These are phyloP conservation scores for Plebejus anna DNA, from an alignment of 2,888 invertebrate species.

Conservation along the genomic window DNA sequence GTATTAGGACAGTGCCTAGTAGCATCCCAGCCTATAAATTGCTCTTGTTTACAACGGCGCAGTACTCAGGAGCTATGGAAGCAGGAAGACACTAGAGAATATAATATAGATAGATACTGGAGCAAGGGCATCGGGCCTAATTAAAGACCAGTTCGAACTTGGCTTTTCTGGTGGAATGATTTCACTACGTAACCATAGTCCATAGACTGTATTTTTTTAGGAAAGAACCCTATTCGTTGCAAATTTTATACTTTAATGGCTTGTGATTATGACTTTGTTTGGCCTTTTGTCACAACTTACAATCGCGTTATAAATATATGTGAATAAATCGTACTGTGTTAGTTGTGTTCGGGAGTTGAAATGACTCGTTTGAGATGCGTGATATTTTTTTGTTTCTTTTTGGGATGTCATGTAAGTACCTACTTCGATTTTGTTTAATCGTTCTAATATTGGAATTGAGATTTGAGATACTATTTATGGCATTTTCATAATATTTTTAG, in stretches of 20 bases:
- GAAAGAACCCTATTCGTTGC: not conserved
- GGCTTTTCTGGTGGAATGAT: too few relatives aligned
- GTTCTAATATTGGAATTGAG: not conserved
- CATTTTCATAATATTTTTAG: slow-evolving; percentile 45
- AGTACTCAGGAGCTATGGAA: too few relatives aligned
- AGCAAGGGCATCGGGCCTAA: too few relatives aligned
- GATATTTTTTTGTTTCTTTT: slow-evolving; percentile 9
- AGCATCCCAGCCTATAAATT: too few relatives aligned
- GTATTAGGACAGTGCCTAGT: too few relatives aligned
- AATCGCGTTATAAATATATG: not conserved
- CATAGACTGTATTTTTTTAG: not conserved
- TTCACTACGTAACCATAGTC: too few relatives aligned
- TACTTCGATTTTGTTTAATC: not conserved
- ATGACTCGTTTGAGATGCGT: slow-evolving; percentile 4
- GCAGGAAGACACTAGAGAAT: too few relatives aligned
- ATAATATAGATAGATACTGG: too few relatives aligned
- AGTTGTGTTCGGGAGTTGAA: not conserved
- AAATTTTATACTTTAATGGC: not conserved
- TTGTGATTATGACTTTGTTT: not conserved
- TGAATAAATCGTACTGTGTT: not conserved
- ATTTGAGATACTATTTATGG: too few relatives aligned
- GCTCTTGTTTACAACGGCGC: too few relatives aligned
- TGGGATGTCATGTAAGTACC: slow-evolving; percentile 15
- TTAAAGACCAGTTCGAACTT: too few relatives aligned
- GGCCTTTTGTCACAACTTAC: not conserved